Evolutionary conservation across 1,140 invertebrate species (phyloP).

Genomic region (Nephila pilipes): DNA sequence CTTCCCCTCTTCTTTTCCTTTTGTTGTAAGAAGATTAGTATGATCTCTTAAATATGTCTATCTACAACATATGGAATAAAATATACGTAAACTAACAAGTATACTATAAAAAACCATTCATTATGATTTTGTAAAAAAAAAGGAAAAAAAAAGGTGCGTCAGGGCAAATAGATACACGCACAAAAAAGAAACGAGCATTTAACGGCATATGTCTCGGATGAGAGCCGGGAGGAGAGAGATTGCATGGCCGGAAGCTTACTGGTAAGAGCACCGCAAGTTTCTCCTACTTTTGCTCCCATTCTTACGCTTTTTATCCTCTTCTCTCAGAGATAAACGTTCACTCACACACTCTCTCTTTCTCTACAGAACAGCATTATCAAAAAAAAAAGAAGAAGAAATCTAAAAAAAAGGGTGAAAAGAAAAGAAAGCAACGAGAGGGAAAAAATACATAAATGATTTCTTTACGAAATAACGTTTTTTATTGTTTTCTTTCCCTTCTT

Average conservation of each 20-base stretch:
- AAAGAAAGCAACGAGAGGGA: neutral
- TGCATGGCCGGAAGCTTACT: conserved; percentile 22
- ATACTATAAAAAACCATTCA: neutral
- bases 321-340: conserved; percentile 39
- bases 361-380: conserved; percentile 36
- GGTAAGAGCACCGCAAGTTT: conserved; percentile 5
- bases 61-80: neutral
- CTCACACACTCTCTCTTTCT: too few relatives aligned
- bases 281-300: conserved; percentile 8
- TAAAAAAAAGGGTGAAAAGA: neutral
- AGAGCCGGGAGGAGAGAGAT: neutral
- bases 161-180: neutral
- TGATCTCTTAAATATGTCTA: neutral
- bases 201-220: neutral
- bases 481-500: neutral
- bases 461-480: conserved; percentile 5
- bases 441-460: conserved; percentile 38
- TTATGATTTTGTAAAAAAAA: too few relatives aligned
- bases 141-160: too few relatives aligned
- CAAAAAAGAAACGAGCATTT: neutral
- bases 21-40: too few relatives aligned
- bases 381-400: neutral
- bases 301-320: conserved; percentile 45
- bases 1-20: too few relatives aligned
- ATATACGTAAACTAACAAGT: neutral